Evolutionary conservation across 2,113 vertebrate genomes (phyloP).

Genomic region (Meriones unguiculatus): DNA sequence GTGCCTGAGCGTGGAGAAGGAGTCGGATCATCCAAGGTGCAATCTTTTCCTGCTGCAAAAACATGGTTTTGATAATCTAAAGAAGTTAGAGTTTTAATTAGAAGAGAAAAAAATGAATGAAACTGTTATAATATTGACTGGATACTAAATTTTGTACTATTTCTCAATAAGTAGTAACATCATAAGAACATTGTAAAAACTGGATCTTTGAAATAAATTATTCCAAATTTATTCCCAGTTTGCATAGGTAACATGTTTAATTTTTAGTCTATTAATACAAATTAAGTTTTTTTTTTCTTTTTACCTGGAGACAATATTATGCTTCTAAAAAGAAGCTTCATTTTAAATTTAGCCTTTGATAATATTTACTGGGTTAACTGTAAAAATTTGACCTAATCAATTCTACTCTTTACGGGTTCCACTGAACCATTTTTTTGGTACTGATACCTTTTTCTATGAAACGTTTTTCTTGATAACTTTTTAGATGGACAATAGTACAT

Average conservation of each 20-base stretch:
- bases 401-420: not conserved
- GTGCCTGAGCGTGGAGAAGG: not conserved
- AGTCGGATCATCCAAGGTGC: not conserved
- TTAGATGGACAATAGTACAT: not conserved
- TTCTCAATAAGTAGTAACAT: not conserved
- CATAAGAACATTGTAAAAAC: not conserved
- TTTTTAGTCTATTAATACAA: not conserved
- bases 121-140: not conserved
- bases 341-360: not conserved
- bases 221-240: not conserved
- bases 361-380: not conserved
- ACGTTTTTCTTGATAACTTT: not conserved
- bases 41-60: not conserved
- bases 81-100: not conserved
- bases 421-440: not conserved
- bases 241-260: not conserved
- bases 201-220: not conserved
- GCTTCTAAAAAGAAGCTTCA: not conserved
- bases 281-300: not conserved
- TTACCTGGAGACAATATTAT: not conserved
- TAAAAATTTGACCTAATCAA: not conserved
- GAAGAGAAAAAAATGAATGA: not conserved
- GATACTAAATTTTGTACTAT: not conserved
- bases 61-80: not conserved
- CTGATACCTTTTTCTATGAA: not conserved